Evolutionary conservation across 1,140 invertebrate species (phyloP), one percentile per base, ranked within the genome.

Genomic region (Calephelis virginiensis): DNA sequence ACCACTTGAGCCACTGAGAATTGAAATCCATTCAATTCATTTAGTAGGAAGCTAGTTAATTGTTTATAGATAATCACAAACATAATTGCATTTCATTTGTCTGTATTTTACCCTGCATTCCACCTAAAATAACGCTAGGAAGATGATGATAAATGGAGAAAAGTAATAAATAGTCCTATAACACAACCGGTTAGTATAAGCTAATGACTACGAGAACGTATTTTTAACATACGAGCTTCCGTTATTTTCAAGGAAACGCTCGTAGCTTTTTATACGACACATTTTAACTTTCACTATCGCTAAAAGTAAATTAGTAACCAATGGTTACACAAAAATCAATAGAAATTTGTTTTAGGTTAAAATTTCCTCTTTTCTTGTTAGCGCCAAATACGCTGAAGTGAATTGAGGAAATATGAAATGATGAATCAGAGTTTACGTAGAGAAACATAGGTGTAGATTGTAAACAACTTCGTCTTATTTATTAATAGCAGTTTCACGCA

Each of bases 281-380:
- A 28, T 38, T 59, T n/a, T 7, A 59, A 59, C 53, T 59, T 59
- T 59, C 53, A 59, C 53, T 12, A 37, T 59, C 28, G 10, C 6
- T n/a, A n/a, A n/a, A 7, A 47, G 43, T 43, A 47, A 45, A 62
- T 62, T 61, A 61, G 60, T 14, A 62, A 62, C 38, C 8, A 8
- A 43, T 9, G 40, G 40, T 8, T 6, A 12, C 13, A 43, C 45
- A 59, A 37, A 12, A 65, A 65, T 56, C 45, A 65, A 63, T 28
- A 11, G 43, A 65, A 65, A 38, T 59, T 28, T 56, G n/a, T 43
- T 56, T 53, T 45, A 13, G 63, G 40, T 45, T 40, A 59, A 43
- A 28, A 64, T 53, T 65, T 65, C 63, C 63, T 59, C 63, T 49
- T 65, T 65, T 65, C 63, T 53, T 65, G 43, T 64, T 45, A 13